Percentiles rank a stretch among this genome's conserved stretches.
phyloP scores from a whole-genome alignment of 2,797 vertebrate genomes.

The Clamator glandarius region DNA sequence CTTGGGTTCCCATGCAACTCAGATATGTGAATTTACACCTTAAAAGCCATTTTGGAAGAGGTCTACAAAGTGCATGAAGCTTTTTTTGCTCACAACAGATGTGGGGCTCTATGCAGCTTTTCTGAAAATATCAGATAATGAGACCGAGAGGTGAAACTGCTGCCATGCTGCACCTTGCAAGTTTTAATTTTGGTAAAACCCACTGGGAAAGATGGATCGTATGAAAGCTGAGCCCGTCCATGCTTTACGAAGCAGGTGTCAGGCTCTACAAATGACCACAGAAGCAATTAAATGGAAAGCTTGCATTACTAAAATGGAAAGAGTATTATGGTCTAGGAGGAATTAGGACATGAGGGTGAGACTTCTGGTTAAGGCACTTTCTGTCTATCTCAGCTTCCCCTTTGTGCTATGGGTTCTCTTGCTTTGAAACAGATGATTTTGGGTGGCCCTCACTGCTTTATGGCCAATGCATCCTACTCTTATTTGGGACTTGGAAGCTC shows the following conservation, averaged over 20 bases:
- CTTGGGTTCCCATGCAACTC: neutral
- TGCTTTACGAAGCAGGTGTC: constrained; percentile 65
- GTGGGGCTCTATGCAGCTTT: neutral
- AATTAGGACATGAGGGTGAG: constrained; percentile 22
- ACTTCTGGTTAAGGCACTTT: constrained; percentile 46
- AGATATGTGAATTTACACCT: neutral
- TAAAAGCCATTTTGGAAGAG: too few relatives aligned
- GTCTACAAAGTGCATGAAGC: neutral
- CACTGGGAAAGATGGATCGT: constrained; percentile 60
- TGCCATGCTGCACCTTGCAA: constrained; percentile 16
- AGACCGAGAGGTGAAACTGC: constrained; percentile 78
- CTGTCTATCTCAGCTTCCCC: constrained; percentile 69
- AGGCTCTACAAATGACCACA: constrained; percentile 13
- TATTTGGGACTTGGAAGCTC: neutral
- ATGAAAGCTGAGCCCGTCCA: constrained; percentile 36
- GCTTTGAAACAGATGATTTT: constrained; percentile 20
- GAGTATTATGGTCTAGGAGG: constrained; percentile 33
- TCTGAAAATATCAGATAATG: constrained; percentile 50
- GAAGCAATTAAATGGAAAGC: constrained; percentile 47
- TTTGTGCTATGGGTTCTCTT: neutral
- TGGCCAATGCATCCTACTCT: neutral
- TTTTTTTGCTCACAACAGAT: constrained; percentile 11
- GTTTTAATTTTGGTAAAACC: constrained; percentile 61
- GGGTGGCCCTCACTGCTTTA: neutral
- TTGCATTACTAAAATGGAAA: constrained; percentile 58